phyloP scores from a whole-genome alignment of 1,140 invertebrate genomes.

The Pseudomyrmex sp. region DNA sequence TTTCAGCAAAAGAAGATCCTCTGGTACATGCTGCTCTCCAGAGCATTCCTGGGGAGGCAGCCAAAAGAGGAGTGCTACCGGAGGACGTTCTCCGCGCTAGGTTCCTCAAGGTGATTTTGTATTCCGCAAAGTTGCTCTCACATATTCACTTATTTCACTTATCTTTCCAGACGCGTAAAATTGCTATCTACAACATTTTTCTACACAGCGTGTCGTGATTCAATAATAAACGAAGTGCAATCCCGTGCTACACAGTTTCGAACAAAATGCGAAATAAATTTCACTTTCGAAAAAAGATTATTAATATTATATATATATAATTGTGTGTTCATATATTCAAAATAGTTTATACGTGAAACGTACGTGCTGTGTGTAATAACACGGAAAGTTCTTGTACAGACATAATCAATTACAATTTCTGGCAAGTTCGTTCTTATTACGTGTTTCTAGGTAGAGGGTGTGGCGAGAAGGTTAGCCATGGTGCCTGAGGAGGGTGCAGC shows the following conservation, averaged over 20 bases:
- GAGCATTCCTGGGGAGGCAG: slow-evolving; percentile 91
- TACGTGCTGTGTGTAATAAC: no score
- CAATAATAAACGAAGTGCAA: no score
- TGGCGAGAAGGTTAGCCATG: slow-evolving; percentile 91
- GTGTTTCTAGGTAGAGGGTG: slow-evolving; percentile 87
- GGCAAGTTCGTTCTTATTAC: slow-evolving; percentile 18
- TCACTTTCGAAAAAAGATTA: no score
- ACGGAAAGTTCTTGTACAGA: background rate
- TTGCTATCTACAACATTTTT: no score
- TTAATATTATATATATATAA: no score
- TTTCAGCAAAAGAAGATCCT: slow-evolving; percentile 87
- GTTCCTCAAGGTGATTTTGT: slow-evolving; percentile 90
- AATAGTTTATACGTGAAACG: no score
- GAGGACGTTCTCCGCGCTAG: slow-evolving; percentile 93
- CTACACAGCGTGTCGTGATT: no score
- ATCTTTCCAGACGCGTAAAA: background rate
- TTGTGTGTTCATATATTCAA: no score
- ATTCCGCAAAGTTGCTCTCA: background rate
- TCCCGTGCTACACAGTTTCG: no score
- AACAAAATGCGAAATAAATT: no score
- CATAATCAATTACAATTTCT: slow-evolving; percentile 17
- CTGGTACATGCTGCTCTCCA: slow-evolving; percentile 91
- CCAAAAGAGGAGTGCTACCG: slow-evolving; percentile 93
- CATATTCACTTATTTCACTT: background rate
- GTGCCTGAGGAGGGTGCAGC: slow-evolving; percentile 93